These are phyloP conservation scores for Drosophila funebris DNA, from an alignment of 1,140 invertebrate species.

Conservation along the genomic window DNA sequence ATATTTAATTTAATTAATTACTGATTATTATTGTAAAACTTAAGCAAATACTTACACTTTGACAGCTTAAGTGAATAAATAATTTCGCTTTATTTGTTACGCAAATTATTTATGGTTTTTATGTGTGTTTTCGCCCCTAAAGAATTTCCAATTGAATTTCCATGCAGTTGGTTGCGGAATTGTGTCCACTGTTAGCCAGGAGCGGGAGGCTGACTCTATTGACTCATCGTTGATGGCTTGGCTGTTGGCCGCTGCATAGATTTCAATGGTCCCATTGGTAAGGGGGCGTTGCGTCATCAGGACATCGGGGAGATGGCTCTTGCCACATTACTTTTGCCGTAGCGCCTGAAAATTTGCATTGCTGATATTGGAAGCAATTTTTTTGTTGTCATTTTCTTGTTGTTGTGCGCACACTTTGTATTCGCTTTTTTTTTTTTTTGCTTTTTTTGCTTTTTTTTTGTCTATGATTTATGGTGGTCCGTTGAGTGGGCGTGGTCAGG, in stretches of 20 bases:
- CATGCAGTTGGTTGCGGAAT: slow-evolving; percentile 26
- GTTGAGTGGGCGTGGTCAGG: slow-evolving; percentile 64
- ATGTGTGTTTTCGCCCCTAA: background rate
- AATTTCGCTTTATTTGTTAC: background rate
- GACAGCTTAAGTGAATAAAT: background rate
- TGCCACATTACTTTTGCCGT: slow-evolving; percentile 24
- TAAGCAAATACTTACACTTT: background rate
- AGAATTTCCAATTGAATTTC: slow-evolving; percentile 30
- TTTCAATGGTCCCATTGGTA: slow-evolving; percentile 68
- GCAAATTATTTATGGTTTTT: slow-evolving; percentile 5
- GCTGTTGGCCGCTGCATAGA: slow-evolving; percentile 59
- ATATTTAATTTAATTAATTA: no score
- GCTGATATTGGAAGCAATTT: slow-evolving; percentile 76
- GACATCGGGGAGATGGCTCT: slow-evolving; percentile 25
- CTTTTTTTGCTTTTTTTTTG: slow-evolving; percentile 45
- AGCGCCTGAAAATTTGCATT: slow-evolving; percentile 71
- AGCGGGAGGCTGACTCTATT: slow-evolving; percentile 63
- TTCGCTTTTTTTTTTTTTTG: slow-evolving; percentile 46
- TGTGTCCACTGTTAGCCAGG: slow-evolving; percentile 63
- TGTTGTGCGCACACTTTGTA: slow-evolving; percentile 59
- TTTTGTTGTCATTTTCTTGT: background rate
- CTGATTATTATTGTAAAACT: background rate
- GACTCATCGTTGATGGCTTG: slow-evolving; percentile 77
- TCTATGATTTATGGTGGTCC: slow-evolving; percentile 78
- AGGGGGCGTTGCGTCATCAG: slow-evolving; percentile 72